Conservation (phyloP, 2,113 vertebrate species). For the Carassius gibelio region DNA sequence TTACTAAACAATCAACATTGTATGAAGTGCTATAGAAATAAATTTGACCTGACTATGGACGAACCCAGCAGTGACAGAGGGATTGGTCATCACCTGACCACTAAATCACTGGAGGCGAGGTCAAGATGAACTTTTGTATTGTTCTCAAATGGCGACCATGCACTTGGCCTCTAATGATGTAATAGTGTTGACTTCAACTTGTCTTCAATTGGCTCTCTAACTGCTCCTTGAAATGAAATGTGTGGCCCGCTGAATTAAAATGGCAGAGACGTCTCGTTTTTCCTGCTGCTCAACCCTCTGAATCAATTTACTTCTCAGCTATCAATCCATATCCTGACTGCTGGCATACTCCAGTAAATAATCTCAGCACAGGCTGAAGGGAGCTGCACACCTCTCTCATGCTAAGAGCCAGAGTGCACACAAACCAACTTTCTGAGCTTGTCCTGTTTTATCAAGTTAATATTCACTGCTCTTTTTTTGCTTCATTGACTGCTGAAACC, state of each 20-base stretch:
- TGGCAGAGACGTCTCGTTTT: slow-evolving; percentile 62
- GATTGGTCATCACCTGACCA: not conserved
- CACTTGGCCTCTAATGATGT: slow-evolving; percentile 26
- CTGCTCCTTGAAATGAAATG: slow-evolving; percentile 68
- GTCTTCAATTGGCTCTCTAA: slow-evolving; percentile 51
- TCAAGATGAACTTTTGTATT: not conserved
- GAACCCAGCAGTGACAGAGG: not conserved
- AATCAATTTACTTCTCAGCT: slow-evolving; percentile 80
- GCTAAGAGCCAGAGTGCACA: no score
- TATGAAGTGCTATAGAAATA: not conserved
- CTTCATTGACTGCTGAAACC: not conserved
- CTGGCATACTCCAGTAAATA: slow-evolving; percentile 72
- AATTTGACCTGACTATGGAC: not conserved
- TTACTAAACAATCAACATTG: not conserved
- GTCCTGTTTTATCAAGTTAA: not conserved
- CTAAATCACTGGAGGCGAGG: not conserved
- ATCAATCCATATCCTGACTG: slow-evolving; percentile 78
- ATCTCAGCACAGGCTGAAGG: slow-evolving; percentile 66
- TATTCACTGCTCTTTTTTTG: not conserved
- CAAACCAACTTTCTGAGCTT: not conserved
- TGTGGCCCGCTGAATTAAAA: slow-evolving; percentile 72
- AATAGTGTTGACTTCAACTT: slow-evolving; percentile 39
- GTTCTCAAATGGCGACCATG: no score
- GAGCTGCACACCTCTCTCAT: slow-evolving; percentile 53
- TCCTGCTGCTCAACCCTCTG: slow-evolving; percentile 59